Conservation (phyloP, 1,140 invertebrate genomes). For the Drosophila varians region DNA sequence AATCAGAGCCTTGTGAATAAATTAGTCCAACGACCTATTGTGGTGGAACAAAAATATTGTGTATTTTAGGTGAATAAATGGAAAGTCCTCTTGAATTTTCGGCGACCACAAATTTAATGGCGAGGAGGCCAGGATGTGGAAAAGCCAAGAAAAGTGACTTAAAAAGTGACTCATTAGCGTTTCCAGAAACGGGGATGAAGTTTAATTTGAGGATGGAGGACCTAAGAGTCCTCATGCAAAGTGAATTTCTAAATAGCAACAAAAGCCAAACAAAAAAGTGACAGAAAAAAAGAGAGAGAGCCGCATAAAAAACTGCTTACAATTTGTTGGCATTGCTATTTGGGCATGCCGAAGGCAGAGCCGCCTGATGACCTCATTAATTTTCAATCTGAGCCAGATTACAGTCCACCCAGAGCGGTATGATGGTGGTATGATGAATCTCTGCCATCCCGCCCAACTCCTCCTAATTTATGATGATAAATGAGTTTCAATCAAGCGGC, state of each 20-base stretch:
- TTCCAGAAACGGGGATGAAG: background rate
- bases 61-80: background rate
- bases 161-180: slow-evolving; percentile 3
- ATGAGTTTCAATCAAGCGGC: slow-evolving; percentile 83
- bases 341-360: slow-evolving; percentile 30
- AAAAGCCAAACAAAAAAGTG: slow-evolving; percentile 22
- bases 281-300: background rate
- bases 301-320: slow-evolving; percentile 3
- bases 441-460: slow-evolving; percentile 27
- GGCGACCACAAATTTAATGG: background rate
- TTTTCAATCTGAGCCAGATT: slow-evolving; percentile 83
- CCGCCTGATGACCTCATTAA: slow-evolving; percentile 81
- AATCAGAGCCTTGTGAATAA: slow-evolving; percentile 11
- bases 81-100: too few relatives aligned
- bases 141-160: slow-evolving; percentile 1
- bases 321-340: slow-evolving; percentile 35
- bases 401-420: slow-evolving; percentile 40
- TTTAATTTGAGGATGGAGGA: slow-evolving; percentile 17
- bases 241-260: slow-evolving; percentile 49
- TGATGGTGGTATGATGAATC: slow-evolving; percentile 74
- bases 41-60: background rate
- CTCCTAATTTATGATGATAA: slow-evolving; percentile 81
- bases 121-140: background rate
- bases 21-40: slow-evolving; percentile 2
- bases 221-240: slow-evolving; percentile 18